Conservation (phyloP, 2,888 invertebrate genomes). For the Noctua pronuba region DNA sequence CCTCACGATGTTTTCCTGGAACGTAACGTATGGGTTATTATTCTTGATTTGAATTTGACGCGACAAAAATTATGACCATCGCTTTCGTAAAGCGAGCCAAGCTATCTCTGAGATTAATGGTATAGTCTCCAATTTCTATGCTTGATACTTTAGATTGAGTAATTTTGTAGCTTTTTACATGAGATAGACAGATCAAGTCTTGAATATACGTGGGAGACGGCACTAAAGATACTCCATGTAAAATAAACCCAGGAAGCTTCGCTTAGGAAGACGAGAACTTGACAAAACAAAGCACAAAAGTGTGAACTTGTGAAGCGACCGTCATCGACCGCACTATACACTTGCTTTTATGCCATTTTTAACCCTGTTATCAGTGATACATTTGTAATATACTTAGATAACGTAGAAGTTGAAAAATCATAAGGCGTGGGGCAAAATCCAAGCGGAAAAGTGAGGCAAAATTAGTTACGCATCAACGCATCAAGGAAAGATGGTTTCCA, state of each 20-base stretch:
- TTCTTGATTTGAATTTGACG: not conserved
- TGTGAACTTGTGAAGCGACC: not conserved
- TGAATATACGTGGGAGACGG: not conserved
- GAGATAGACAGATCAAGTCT: not conserved
- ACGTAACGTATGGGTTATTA: not conserved
- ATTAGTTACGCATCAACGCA: not conserved
- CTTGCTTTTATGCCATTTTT: not conserved
- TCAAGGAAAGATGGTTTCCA: not conserved
- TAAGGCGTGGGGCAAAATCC: not conserved
- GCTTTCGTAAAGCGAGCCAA: not conserved
- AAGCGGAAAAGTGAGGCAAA: not conserved
- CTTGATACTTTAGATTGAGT: not conserved
- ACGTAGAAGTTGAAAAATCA: not conserved
- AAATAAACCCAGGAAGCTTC: not conserved
- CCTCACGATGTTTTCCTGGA: slow-evolving; percentile 12
- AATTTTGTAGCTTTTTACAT: slow-evolving; percentile 1
- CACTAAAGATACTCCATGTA: not conserved
- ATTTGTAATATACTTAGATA: not conserved
- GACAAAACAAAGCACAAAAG: not conserved
- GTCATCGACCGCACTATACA: not conserved
- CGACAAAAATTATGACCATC: not conserved
- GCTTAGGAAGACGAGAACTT: not conserved
- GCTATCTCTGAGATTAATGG: not conserved
- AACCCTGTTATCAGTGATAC: slow-evolving; percentile 6
- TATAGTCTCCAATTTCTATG: slow-evolving; percentile 9